Evolutionary conservation across 2,888 invertebrate genomes (phyloP).

Genomic region (Agonopterix heracliana): DNA sequence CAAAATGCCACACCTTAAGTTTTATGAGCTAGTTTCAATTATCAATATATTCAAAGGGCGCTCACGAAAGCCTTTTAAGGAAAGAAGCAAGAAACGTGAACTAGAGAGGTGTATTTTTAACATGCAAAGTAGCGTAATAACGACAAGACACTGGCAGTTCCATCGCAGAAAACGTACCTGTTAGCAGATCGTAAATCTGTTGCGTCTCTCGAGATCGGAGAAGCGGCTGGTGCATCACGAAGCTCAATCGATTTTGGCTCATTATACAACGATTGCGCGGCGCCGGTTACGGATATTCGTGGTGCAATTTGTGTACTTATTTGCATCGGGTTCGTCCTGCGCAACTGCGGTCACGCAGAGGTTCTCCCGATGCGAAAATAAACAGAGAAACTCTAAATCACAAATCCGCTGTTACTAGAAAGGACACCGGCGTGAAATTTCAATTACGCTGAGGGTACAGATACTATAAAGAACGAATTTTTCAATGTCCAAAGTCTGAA

Average conservation of each 20-base stretch:
- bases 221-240: slow-evolving; percentile 13
- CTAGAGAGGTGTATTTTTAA: slow-evolving; percentile 13
- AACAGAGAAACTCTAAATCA: slow-evolving; percentile 40
- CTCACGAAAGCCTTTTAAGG: slow-evolving; percentile 21
- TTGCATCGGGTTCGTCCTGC: slow-evolving; percentile 52
- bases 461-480: too few relatives aligned
- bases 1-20: not conserved
- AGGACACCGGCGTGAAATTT: not conserved
- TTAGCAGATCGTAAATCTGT: slow-evolving; percentile 50
- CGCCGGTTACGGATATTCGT: slow-evolving; percentile 54
- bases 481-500: too few relatives aligned
- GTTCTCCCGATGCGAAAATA: slow-evolving; percentile 48
- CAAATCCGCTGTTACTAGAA: slow-evolving; percentile 9
- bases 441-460: too few relatives aligned
- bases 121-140: slow-evolving; percentile 10
- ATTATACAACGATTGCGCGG: slow-evolving; percentile 55
- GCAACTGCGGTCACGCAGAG: slow-evolving; percentile 55
- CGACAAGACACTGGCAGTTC: slow-evolving; percentile 14
- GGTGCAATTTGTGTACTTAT: slow-evolving; percentile 62
- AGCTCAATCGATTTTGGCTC: slow-evolving; percentile 53
- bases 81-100: slow-evolving; percentile 10
- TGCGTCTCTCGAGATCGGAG: slow-evolving; percentile 7
- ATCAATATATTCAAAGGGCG: slow-evolving; percentile 20
- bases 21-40: slow-evolving; percentile 13
- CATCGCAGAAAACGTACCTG: slow-evolving; percentile 20